Evolutionary conservation across 2,113 vertebrate genomes (phyloP).

Genomic region (Acanthisitta chloris): DNA sequence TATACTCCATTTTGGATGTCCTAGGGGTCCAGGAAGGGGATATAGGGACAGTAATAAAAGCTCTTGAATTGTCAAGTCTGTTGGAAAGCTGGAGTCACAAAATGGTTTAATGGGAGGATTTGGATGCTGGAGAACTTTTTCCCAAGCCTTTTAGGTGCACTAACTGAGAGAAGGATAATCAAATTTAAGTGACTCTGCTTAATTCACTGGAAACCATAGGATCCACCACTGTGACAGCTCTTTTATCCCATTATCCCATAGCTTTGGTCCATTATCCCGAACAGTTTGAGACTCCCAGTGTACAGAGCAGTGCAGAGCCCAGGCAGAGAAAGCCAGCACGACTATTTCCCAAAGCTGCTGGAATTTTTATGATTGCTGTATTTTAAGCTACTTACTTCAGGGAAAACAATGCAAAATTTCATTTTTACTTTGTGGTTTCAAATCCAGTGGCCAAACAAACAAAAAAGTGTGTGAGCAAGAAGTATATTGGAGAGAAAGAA

Average conservation of each 20-base stretch:
- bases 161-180: slow-evolving; percentile 13
- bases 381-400: slow-evolving; percentile 22
- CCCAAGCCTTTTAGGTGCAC: background rate
- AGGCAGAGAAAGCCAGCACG: background rate
- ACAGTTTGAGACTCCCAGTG: background rate
- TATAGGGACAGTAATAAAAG: background rate
- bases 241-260: no score
- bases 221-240: background rate
- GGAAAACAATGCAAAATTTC: background rate
- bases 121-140: background rate
- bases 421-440: background rate
- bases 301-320: background rate
- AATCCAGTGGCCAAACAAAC: background rate
- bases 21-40: background rate
- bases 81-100: background rate
- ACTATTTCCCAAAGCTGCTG: background rate
- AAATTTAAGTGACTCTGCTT: slow-evolving; percentile 28
- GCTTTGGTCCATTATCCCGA: slow-evolving; percentile 3
- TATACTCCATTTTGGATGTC: background rate
- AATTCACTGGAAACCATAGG: slow-evolving; percentile 25
- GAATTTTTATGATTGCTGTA: slow-evolving; percentile 24
- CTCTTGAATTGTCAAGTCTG: background rate
- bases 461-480: background rate
- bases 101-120: background rate
- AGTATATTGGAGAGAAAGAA: background rate